Conservation (phyloP, 2,113 vertebrate species). For the Thalassoma bifasciatum region DNA sequence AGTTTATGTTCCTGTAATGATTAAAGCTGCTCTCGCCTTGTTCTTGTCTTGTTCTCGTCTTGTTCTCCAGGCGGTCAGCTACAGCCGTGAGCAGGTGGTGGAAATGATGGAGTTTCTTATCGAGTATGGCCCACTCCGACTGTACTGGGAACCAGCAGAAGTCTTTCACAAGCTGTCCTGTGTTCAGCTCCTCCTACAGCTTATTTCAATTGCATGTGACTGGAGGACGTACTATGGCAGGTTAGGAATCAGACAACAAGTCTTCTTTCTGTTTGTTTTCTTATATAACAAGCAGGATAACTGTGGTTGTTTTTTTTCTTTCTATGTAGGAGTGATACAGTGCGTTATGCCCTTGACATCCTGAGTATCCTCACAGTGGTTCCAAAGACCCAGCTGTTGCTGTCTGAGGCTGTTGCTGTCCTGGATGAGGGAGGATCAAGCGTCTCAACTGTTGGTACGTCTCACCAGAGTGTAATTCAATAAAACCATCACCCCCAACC, state of each 20-base stretch:
- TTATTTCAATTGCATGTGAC: constrained; percentile 97
- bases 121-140: constrained; percentile 92
- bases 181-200: constrained; percentile 96
- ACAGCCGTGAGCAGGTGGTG: constrained; percentile 96
- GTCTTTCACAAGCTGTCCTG: constrained; percentile 97
- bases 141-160: constrained; percentile 98
- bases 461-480: background rate
- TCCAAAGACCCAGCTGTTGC: constrained; percentile 94
- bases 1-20: background rate
- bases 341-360: constrained; percentile 96
- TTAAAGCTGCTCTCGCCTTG: background rate
- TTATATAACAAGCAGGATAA: no score
- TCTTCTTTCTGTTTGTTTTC: background rate
- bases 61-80: constrained; percentile 89
- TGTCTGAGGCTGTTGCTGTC: constrained; percentile 94
- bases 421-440: constrained; percentile 93
- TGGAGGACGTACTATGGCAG: constrained; percentile 99
- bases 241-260: constrained; percentile 73
- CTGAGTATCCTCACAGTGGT: constrained; percentile 97
- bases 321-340: constrained; percentile 92
- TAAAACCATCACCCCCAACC: background rate
- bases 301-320: constrained; percentile 12
- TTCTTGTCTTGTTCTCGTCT: background rate
- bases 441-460: constrained; percentile 95
- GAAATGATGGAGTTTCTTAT: constrained; percentile 99